A percentile compares a stretch with the other conserved stretches of the same genome.
These are phyloP conservation scores for Brachypteracias leptosomus DNA, from an alignment of 2,113 vertebrate genomes.

Conservation along the genomic window DNA sequence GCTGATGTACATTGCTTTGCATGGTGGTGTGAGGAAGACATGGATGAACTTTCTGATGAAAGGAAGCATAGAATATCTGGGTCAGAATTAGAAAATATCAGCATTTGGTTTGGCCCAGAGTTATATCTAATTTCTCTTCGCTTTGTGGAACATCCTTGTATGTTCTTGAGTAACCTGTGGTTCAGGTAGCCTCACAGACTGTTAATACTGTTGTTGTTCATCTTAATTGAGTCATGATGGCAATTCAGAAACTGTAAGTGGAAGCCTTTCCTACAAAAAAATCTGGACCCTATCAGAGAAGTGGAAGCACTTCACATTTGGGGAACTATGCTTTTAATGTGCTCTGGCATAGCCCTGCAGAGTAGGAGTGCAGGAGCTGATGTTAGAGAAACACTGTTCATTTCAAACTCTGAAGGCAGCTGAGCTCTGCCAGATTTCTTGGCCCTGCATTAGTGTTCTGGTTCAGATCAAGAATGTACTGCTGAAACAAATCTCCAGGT, in stretches of 20 bases:
- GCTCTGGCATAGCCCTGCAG: not conserved
- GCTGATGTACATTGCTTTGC: not conserved
- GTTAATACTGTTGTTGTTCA: not conserved
- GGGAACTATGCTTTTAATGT: not conserved
- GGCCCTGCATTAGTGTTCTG: not conserved
- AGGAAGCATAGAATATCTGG: not conserved
- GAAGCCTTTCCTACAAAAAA: not conserved
- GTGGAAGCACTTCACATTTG: not conserved
- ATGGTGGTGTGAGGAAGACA: not conserved
- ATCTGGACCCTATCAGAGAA: not conserved
- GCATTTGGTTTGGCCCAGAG: not conserved
- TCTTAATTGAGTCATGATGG: not conserved
- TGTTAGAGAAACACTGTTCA: not conserved
- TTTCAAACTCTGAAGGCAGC: not conserved
- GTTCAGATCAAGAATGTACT: not conserved
- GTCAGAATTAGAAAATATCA: not conserved
- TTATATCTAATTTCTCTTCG: not conserved
- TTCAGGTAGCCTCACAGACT: not conserved
- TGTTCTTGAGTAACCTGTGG: not conserved
- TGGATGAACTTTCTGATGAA: not conserved
- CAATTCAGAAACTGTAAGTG: not conserved
- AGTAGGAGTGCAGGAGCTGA: not conserved
- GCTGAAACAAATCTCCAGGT: not conserved
- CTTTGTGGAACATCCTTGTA: not conserved
- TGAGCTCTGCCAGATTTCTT: not conserved